These are phyloP conservation scores for Chloebia gouldiae DNA, from an alignment of 2,113 vertebrate species.

Conservation along the genomic window DNA sequence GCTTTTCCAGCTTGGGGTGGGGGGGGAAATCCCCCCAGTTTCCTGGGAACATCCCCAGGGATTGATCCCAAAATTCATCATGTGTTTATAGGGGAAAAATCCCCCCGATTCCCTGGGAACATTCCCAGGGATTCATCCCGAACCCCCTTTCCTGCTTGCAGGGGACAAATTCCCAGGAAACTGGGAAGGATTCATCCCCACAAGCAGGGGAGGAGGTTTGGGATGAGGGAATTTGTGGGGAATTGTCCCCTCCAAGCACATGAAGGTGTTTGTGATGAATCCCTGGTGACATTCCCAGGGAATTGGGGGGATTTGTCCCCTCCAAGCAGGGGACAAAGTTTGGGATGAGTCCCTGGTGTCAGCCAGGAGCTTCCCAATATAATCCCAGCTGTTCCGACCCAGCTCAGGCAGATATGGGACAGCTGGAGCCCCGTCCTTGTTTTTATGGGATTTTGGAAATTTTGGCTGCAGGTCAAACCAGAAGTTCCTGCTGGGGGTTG, in stretches of 20 bases:
- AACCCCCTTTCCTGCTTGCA: not conserved
- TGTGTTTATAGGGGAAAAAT: not conserved
- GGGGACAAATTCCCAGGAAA: not conserved
- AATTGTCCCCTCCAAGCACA: not conserved
- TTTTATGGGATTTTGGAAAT: not conserved
- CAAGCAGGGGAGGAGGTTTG: not conserved
- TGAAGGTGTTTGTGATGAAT: not conserved
- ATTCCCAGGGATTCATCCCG: not conserved
- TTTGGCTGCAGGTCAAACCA: not conserved
- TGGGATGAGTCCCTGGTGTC: not conserved
- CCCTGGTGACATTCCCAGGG: not conserved
- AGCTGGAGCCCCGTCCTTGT: not conserved
- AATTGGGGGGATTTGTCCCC: not conserved
- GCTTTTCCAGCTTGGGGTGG: not conserved
- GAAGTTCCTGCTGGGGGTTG: fast-evolving
- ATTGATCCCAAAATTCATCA: not conserved
- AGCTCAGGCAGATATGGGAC: too few species aligned
- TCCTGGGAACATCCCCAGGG: not conserved
- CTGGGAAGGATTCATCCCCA: not conserved
- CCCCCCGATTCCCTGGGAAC: not conserved
- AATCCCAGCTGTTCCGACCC: not conserved
- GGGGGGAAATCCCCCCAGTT: not conserved
- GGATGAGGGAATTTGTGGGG: not conserved
- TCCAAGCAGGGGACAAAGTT: not conserved
- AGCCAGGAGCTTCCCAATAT: not conserved